phyloP scores from a whole-genome alignment of 2,113 vertebrate species.

The Rhea americana region DNA sequence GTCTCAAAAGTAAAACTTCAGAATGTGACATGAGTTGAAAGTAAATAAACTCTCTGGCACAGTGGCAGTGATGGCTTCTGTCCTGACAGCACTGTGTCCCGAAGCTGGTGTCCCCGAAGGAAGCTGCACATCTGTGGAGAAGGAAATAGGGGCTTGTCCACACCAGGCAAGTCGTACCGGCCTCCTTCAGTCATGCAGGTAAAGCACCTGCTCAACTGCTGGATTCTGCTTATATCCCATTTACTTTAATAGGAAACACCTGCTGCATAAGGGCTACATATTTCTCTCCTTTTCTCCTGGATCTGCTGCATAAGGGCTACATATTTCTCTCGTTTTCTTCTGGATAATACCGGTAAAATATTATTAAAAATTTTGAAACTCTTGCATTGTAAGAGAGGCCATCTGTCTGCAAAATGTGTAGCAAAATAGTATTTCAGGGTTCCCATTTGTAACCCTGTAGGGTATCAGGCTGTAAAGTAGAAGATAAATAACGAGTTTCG shows the following conservation, averaged over 20 bases:
- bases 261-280: accelerated
- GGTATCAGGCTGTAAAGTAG: not conserved
- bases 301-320: not conserved
- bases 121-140: not conserved
- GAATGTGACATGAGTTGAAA: not conserved
- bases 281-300: not conserved
- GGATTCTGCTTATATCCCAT: not conserved
- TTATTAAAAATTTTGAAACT: not conserved
- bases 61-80: not conserved
- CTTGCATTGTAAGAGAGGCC: not conserved
- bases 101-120: not conserved
- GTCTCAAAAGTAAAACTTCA: not conserved
- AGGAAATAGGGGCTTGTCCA: too few relatives aligned
- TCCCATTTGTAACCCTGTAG: not conserved
- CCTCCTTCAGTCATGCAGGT: not conserved
- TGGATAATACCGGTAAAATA: not conserved
- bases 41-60: not conserved
- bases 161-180: not conserved
- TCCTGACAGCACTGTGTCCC: accelerated
- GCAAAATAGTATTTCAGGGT: not conserved
- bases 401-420: not conserved
- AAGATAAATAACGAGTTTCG: accelerated
- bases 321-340: not conserved
- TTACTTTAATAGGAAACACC: not conserved
- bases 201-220: not conserved